Base-by-base conservation (phyloP, 1,140 invertebrate genomes). In the Chymomyza costata region DNA sequence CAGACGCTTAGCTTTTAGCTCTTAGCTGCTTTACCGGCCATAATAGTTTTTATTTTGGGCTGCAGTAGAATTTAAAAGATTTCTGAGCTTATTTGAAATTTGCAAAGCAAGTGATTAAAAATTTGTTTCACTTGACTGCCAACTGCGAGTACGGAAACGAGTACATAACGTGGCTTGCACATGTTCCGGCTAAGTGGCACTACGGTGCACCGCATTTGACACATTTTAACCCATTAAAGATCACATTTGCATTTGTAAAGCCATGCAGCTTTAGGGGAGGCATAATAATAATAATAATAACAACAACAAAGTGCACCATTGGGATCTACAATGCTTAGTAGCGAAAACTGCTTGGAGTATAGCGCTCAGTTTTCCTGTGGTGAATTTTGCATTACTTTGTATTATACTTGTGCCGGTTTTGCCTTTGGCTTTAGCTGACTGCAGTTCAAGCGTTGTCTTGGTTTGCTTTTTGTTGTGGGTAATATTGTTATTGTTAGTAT, bases 401-500 rank as follows among this genome's bases (percentile, higher is more conserved):
- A 65, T 71, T 71, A 80, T 70, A 37, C 67, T 58, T 60, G 52
- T 44, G 40, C 47, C 59, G 43, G 53, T 41, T 28, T 28, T 34
- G 32, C 13, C 13, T 6, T 11, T 30, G 14, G 16, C 13, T 21
- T n/a, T 13, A 17, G 21, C 25, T 38, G 10, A 18, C 7, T 39
- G 18, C 13, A 25, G 30, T 31, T 43, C 6, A 11, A 35, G 25
- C 2, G n/a, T n/a, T n/a, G n/a, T n/a, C n/a, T n/a, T n/a, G n/a
- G n/a, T n/a, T n/a, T 18, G 17, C n/a, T 11, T 10, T n/a, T 25
- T 37, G 34, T 11, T 39, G 51, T 37, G 65, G 45, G 35, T 71
- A 80, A 65, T 67, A 58, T 38, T 70, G 62, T 66, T 76, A 66
- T 78, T 80, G 73, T 51, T 55, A 51, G 70, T 55, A 70, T 70